A percentile compares a stretch with the other conserved stretches of the same genome.
Conservation (phyloP, 23 tunicate genomes). For the Corella eumyota region DNA sequence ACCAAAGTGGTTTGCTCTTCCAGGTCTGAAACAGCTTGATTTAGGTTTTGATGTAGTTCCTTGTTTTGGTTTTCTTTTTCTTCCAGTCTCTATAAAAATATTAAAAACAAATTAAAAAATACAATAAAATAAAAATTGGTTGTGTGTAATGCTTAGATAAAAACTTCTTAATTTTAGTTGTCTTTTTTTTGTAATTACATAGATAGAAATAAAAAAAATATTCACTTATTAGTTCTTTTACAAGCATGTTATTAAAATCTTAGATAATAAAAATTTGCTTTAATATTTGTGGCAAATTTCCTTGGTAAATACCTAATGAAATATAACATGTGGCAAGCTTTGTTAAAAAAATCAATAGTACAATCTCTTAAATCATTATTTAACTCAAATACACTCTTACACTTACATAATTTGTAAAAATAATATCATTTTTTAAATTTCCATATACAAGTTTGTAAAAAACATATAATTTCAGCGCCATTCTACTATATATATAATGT, state of each 20-base stretch:
- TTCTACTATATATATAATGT: not conserved
- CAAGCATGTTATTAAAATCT: too few relatives aligned
- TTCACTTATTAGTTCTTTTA: constrained; percentile 1
- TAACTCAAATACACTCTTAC: too few relatives aligned
- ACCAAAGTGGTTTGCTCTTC: constrained; percentile 85
- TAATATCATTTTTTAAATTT: too few relatives aligned
- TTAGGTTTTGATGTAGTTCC: constrained; percentile 41
- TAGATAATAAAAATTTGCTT: too few relatives aligned
- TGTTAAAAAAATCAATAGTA: not conserved
- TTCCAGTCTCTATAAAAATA: constrained; percentile 28
- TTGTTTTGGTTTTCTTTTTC: constrained; percentile 41
- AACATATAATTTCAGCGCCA: too few relatives aligned
- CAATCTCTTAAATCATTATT: not conserved
- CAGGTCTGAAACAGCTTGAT: constrained; percentile 56
- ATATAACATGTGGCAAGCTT: not conserved
- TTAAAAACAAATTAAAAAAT: too few relatives aligned
- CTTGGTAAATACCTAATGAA: not conserved
- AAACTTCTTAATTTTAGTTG: constrained; percentile 1
- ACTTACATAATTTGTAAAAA: too few relatives aligned
- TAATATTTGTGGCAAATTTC: not conserved
- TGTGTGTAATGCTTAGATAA: not conserved
- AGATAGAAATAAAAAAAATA: too few relatives aligned
- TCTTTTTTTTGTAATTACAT: too few relatives aligned
- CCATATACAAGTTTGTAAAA: too few relatives aligned
- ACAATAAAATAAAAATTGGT: too few relatives aligned